These are phyloP conservation scores for Meloidogyne chitwoodi DNA, from an alignment of 1,140 invertebrate species.

Conservation along the genomic window DNA sequence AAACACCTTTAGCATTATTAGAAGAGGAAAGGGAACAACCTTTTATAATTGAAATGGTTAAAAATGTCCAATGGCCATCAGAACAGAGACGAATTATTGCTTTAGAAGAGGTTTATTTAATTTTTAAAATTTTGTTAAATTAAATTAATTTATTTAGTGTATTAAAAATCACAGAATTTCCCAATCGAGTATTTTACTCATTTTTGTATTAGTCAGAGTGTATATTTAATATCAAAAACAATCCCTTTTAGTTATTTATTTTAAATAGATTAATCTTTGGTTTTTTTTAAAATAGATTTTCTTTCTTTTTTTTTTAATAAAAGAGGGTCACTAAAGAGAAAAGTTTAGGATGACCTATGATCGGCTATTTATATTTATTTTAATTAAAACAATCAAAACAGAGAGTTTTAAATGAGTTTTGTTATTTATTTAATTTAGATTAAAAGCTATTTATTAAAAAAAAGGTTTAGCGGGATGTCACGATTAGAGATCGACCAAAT, in stretches of 20 bases:
- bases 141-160: too few relatives aligned
- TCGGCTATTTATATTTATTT: neutral
- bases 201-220: too few relatives aligned
- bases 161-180: too few relatives aligned
- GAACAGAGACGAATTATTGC: neutral
- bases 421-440: neutral
- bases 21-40: neutral
- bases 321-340: too few relatives aligned
- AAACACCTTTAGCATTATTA: neutral
- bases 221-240: too few relatives aligned
- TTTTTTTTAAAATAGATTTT: neutral
- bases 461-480: too few relatives aligned
- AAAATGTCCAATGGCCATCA: neutral
- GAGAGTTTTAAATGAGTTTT: neutral
- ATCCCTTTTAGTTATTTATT: too few relatives aligned
- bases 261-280: too few relatives aligned
- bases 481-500: too few relatives aligned
- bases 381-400: neutral
- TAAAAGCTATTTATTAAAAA: too few relatives aligned
- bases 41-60: neutral
- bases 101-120: neutral
- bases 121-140: too few relatives aligned
- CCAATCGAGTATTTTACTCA: too few relatives aligned
- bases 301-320: neutral
- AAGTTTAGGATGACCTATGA: neutral